Base-by-base conservation (phyloP, 2,113 vertebrate species). In the Mastomys natalensis region DNA sequence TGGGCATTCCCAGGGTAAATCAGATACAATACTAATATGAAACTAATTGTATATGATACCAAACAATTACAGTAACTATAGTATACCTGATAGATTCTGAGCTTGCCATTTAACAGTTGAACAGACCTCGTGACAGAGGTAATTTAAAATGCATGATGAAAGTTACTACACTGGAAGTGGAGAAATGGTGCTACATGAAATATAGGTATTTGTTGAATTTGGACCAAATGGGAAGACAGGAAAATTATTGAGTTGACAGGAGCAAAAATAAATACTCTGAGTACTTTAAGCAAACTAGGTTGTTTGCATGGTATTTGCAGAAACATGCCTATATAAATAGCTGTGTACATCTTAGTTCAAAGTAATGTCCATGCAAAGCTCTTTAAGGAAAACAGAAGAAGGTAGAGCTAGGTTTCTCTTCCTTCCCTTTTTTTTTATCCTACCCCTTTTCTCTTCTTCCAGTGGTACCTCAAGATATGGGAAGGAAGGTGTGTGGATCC, bases 81-180 rank as follows among this genome's bases (percentile, higher is more conserved):
- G 40, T 94, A 53, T 60, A 86, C 26, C 22, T 62, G 93, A 95
- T 2, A 97, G 91, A 97, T 97, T 97, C 94, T 95, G 93, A 95
- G 40, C 10, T 1, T 95, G 55, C 43, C 98, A 97, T 96, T 97
- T 95, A 96, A 98, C 95, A 93, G 97, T 93, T 64, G 19, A 19
- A 60, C 93, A 96, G 82, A n/a, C 17, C 0, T 94, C 64, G 84
- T 87, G n/a, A 95, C 70, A 95, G 60, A 97, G 98, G 94, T 37
- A 96, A 96, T 73, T 97, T 97, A 95, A 98, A 95, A 1, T 62
- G 90, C 72, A 64, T 91, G 78, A 90, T 80, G 17, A 62, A 96
- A 5, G 12, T 96, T 31, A 74, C 93, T 95, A 95, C 40, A 92
- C 43, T 48, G 51, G 93, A 24, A 3, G 72, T 86, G 70, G 88